Evolutionary conservation across 2,888 invertebrate species (phyloP).

Genomic region (Cantharis rufa): DNA sequence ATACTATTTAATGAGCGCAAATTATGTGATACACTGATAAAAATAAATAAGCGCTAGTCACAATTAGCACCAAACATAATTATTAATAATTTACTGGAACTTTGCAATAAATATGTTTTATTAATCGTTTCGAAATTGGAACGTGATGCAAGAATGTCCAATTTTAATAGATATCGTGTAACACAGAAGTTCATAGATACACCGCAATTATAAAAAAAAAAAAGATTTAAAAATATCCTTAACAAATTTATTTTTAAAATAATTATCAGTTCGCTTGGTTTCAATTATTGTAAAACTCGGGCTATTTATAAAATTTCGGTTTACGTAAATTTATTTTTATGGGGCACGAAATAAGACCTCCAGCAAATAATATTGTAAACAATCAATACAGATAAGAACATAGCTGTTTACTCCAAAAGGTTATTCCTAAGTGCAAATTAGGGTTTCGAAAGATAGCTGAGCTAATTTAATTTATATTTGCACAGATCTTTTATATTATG

Average conservation of each 20-base stretch:
- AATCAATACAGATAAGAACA: background rate
- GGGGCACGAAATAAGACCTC: background rate
- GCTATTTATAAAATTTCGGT: background rate
- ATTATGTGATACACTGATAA: background rate
- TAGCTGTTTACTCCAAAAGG: background rate
- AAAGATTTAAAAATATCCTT: background rate
- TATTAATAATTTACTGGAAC: background rate
- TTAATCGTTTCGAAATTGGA: background rate
- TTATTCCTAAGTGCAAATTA: background rate
- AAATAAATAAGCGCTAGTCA: background rate
- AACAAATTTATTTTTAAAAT: background rate
- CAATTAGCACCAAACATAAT: background rate
- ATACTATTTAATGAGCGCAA: background rate
- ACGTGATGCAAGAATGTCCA: background rate
- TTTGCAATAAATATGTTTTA: background rate
- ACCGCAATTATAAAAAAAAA: background rate
- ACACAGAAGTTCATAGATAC: background rate
- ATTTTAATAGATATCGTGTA: background rate
- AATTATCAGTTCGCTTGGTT: background rate
- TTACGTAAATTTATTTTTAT: background rate
- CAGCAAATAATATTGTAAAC: background rate
- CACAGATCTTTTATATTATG: background rate
- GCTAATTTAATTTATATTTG: background rate
- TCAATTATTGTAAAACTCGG: background rate
- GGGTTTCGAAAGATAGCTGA: background rate